Conservation (phyloP, 2,888 invertebrate species). For the Melinaea marsaeus region DNA sequence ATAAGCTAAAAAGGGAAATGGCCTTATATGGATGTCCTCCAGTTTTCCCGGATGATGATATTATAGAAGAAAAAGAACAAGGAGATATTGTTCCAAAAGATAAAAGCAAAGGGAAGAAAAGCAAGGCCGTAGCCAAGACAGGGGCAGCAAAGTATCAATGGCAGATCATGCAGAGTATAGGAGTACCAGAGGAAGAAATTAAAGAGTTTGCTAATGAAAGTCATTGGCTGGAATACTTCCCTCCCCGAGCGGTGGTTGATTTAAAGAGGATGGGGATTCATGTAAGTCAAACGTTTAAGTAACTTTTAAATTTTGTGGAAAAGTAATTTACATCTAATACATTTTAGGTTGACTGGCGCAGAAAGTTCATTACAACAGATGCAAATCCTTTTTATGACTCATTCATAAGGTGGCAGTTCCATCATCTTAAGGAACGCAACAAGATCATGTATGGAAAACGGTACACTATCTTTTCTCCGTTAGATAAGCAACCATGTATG, state of each 20-base stretch:
- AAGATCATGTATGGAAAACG: conserved; percentile 98
- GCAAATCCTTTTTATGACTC: conserved; percentile 98
- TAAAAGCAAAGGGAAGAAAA: conserved; percentile 91
- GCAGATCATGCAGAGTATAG: conserved; percentile 98
- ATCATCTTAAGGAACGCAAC: conserved; percentile 88
- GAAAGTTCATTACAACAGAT: conserved; percentile 99
- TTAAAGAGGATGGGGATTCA: conserved; percentile 93
- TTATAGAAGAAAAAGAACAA: conserved; percentile 67
- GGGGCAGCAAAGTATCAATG: conserved; percentile 95
- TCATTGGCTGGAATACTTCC: conserved; percentile 98
- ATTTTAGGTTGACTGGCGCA: conserved; percentile 92
- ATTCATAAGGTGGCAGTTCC: conserved; percentile 98
- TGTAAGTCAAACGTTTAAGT: conserved; percentile 75
- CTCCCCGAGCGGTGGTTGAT: conserved; percentile 92
- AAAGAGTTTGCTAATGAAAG: conserved; percentile 91
- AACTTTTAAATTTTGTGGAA: not conserved
- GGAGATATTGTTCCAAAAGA: conserved; percentile 80
- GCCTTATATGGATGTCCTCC: conserved; percentile 95
- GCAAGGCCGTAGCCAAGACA: conserved; percentile 95
- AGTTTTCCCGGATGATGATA: conserved; percentile 84
- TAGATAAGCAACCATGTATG: conserved; percentile 99
- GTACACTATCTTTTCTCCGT: conserved; percentile 96
- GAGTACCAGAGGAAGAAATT: conserved; percentile 94
- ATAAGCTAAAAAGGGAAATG: conserved; percentile 96
- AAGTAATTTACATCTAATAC: not conserved